phyloP scores from a whole-genome alignment of 2,888 invertebrate genomes.

The Thymelicus lineola region DNA sequence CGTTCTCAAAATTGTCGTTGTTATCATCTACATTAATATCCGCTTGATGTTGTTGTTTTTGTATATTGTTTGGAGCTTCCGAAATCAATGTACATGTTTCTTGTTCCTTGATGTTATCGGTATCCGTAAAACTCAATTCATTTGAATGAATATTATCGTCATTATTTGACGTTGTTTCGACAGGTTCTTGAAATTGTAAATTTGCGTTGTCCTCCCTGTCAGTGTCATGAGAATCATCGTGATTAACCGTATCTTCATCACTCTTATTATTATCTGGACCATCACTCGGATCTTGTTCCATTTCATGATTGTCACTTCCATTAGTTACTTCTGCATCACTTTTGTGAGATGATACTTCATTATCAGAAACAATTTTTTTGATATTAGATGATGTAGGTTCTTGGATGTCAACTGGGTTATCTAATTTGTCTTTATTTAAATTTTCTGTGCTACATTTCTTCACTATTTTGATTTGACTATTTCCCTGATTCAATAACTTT shows the following conservation, averaged over 20 bases:
- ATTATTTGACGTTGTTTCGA: slow-evolving; percentile 4
- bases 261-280: slow-evolving; percentile 26
- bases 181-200: background rate
- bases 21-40: slow-evolving; percentile 12
- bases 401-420: slow-evolving; percentile 23
- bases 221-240: slow-evolving; percentile 24
- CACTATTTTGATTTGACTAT: slow-evolving; percentile 71
- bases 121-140: no score
- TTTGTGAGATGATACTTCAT: slow-evolving; percentile 9
- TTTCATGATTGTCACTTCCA: slow-evolving; percentile 23
- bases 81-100: background rate
- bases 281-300: slow-evolving; percentile 14
- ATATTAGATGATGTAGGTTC: slow-evolving; percentile 32
- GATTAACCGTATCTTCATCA: slow-evolving; percentile 35
- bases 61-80: background rate
- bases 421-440: slow-evolving; percentile 40
- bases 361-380: slow-evolving; percentile 18
- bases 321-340: slow-evolving; percentile 16
- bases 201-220: slow-evolving; percentile 14
- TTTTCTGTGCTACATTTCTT: slow-evolving; percentile 56
- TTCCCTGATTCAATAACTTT: slow-evolving; percentile 71
- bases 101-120: background rate
- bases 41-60: slow-evolving; percentile 1
- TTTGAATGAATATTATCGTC: background rate
- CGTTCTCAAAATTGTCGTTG: slow-evolving; percentile 12